A percentile compares a stretch with the other conserved stretches of the same genome.
phyloP scores from a whole-genome alignment of 1,140 invertebrate species.

The Aradophagus sp. region DNA sequence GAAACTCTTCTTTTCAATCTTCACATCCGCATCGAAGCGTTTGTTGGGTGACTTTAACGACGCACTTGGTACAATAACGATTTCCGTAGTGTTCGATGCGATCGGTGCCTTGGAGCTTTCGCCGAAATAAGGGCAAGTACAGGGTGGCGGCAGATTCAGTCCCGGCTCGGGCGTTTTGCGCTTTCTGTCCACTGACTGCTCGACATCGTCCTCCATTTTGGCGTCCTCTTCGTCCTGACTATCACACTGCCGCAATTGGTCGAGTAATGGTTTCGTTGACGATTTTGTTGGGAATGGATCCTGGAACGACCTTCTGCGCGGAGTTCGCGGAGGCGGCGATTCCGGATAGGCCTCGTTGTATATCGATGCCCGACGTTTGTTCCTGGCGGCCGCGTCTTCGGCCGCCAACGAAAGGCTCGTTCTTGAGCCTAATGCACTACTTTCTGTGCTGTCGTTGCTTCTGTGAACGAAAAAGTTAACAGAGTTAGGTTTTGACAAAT shows the following conservation, averaged over 20 bases:
- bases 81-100: slow-evolving; percentile 71
- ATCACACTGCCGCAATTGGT: slow-evolving; percentile 27
- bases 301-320: slow-evolving; percentile 70
- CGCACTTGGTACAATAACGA: slow-evolving; percentile 76
- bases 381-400: slow-evolving; percentile 60
- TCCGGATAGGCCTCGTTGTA: slow-evolving; percentile 73
- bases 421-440: slow-evolving; percentile 62
- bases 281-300: slow-evolving; percentile 23
- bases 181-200: background rate
- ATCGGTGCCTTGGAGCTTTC: slow-evolving; percentile 74
- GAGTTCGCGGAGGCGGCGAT: slow-evolving; percentile 61
- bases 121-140: slow-evolving; percentile 86
- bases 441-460: slow-evolving; percentile 59
- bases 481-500: too few relatives aligned
- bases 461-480: slow-evolving; percentile 23
- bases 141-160: slow-evolving; percentile 80
- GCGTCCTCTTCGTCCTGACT: slow-evolving; percentile 67
- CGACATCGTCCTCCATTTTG: slow-evolving; percentile 66
- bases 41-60: slow-evolving; percentile 60
- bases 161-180: slow-evolving; percentile 15
- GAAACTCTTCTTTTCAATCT: slow-evolving; percentile 18
- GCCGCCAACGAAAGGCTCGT: slow-evolving; percentile 54
- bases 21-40: slow-evolving; percentile 26
- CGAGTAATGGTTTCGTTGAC: slow-evolving; percentile 37
- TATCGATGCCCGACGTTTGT: slow-evolving; percentile 74